phyloP scores from a whole-genome alignment of 2,797 vertebrate genomes.

The Lacerta bilineata region DNA sequence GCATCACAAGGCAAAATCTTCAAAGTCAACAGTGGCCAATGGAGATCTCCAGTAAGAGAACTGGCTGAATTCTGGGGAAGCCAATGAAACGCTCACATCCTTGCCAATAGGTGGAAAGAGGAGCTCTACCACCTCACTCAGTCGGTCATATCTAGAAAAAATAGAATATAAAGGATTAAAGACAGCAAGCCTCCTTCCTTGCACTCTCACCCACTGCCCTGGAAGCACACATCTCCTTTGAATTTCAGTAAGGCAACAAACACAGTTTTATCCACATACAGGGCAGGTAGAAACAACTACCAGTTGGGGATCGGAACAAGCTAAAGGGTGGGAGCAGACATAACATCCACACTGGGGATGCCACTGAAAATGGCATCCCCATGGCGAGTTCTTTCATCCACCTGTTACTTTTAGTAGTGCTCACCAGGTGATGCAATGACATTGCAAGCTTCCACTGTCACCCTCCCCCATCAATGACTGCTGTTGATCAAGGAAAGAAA shows the following conservation, averaged over 20 bases:
- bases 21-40: constrained; percentile 67
- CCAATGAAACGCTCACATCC: constrained; percentile 71
- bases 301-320: not conserved
- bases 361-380: no score
- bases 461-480: not conserved
- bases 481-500: not conserved
- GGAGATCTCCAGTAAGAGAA: constrained; percentile 88
- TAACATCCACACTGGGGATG: no score
- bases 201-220: not conserved
- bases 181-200: not conserved
- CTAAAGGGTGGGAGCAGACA: not conserved
- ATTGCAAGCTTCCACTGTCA: not conserved
- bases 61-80: constrained; percentile 87
- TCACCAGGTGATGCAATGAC: not conserved
- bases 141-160: constrained; percentile 84
- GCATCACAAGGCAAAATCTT: not conserved
- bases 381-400: not conserved
- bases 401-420: not conserved
- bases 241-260: not conserved
- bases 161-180: not conserved
- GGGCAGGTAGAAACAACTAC: not conserved
- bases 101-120: constrained; percentile 87
- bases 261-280: not conserved
- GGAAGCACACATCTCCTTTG: not conserved
- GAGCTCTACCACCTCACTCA: constrained; percentile 91